Evolutionary conservation across 2,113 vertebrate species (phyloP), one percentile per base, ranked within the genome.

Genomic region (Amblyopsis rosae): DNA sequence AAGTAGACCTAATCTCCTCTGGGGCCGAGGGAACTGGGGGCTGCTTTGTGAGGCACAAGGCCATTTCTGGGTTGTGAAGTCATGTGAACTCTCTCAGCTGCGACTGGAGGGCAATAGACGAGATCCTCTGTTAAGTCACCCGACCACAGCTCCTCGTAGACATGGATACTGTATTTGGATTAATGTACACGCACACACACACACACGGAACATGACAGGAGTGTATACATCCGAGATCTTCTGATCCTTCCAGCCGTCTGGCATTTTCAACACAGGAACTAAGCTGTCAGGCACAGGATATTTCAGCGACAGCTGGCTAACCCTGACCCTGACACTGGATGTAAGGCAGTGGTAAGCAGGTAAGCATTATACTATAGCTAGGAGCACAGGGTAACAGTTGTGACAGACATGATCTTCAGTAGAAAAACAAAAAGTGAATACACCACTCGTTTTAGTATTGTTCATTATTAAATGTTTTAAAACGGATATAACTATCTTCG

Each of bases 61-160:
- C 74, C 76, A 69, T 79, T 32, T 49, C 63, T 77, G 48, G 62
- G 67, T 67, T 45, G 70, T 85, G 82, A 85, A 82, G 79, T 85
- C 81, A 83, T 85, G 85, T 77, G 81, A 87, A 85, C 4, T 41
- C 7, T 41, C 5, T 41, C 35, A 41, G 35, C 35, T 41, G 35
- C 4, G 35, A 41, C 4, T 41, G 7, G 5, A 41, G 35, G 35
- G 5, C 35, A 41, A 41, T 8, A 41, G 35, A 6, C 35, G 5
- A 41, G 35, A 8, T 5, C 35, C 6, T 41, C 35, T 41, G 35
- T 41, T 41, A 41, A 41, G 35, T 41, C 62, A 69, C 71, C 71
- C 86, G 83, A 81, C 81, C 83, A 83, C 76, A 68, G 73, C 70
- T 68, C 65, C 59, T 69, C 63, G 63, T 50, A 54, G 64, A 64